Evolutionary conservation across 2,797 vertebrate species (phyloP).

Genomic region (Buceros bicornis): DNA sequence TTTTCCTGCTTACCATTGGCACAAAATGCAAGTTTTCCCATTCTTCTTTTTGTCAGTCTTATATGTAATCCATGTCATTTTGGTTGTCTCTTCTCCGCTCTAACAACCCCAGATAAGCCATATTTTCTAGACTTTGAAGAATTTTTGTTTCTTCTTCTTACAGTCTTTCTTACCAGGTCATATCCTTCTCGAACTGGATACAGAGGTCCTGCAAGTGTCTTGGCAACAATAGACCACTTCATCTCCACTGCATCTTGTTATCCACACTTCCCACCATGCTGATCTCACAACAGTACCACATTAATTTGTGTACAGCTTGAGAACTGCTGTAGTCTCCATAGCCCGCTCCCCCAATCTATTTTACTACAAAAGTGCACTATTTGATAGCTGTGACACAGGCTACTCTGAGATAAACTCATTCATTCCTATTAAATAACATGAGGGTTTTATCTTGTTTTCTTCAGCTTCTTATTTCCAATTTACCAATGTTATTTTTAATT

Average conservation of each 20-base stretch:
- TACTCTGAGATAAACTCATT: neutral
- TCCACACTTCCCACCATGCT: neutral
- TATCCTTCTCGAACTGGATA: neutral
- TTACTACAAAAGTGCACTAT: neutral
- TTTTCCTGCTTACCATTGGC: neutral
- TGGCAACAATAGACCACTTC: neutral
- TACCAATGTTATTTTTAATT: neutral
- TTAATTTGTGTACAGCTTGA: neutral
- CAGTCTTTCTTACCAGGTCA: neutral
- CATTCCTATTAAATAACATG: neutral
- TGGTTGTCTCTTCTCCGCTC: neutral
- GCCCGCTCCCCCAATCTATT: neutral
- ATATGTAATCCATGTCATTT: neutral
- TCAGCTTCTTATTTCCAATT: neutral
- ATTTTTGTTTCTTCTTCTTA: neutral
- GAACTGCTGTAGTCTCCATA: neutral
- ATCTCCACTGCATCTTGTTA: neutral
- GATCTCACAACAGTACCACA: neutral
- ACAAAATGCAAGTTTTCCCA: neutral
- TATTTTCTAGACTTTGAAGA: neutral
- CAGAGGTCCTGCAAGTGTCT: neutral
- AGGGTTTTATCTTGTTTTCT: neutral
- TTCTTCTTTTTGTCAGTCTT: neutral
- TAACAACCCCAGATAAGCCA: neutral
- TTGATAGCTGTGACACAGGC: neutral